Conservation (phyloP, 2,888 invertebrate species). For the Ptychoptera contaminata region DNA sequence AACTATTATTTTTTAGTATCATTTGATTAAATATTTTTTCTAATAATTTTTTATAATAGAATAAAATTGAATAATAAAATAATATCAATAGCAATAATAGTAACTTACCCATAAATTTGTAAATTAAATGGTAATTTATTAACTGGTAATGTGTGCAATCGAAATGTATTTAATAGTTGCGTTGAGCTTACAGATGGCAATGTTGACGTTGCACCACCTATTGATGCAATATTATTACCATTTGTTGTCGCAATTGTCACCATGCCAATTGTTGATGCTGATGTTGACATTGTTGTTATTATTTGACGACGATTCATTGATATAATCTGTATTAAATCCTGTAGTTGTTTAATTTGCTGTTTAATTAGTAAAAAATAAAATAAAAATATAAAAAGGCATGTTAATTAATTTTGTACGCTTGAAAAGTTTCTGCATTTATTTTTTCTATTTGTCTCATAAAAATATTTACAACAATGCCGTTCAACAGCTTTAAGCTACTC, state of each 20-base stretch:
- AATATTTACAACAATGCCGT: background rate
- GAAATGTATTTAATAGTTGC: slow-evolving; percentile 27
- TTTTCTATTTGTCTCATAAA: too few species aligned
- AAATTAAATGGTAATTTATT: slow-evolving; percentile 30
- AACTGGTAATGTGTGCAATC: slow-evolving; percentile 29
- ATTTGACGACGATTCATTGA: slow-evolving; percentile 30
- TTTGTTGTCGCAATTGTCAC: too few species aligned
- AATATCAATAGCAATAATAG: too few species aligned
- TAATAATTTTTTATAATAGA: too few species aligned
- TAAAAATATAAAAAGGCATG: background rate
- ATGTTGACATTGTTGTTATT: slow-evolving; percentile 26
- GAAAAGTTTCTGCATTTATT: too few species aligned
- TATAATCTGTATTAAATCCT: slow-evolving; percentile 29
- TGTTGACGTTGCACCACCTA: slow-evolving; percentile 18
- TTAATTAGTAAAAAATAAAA: slow-evolving; percentile 9
- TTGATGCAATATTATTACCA: background rate
- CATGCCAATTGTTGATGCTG: slow-evolving; percentile 25
- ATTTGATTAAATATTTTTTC: too few species aligned
- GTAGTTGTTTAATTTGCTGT: slow-evolving; percentile 32
- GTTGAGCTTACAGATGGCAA: slow-evolving; percentile 12
- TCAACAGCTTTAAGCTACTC: too few species aligned
- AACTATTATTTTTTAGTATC: too few species aligned
- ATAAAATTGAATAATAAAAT: too few species aligned
- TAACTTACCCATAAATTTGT: slow-evolving; percentile 30
- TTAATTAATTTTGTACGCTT: too few species aligned